Conservation (phyloP, 2,797 vertebrate genomes). For the Sebastes iracundus region DNA sequence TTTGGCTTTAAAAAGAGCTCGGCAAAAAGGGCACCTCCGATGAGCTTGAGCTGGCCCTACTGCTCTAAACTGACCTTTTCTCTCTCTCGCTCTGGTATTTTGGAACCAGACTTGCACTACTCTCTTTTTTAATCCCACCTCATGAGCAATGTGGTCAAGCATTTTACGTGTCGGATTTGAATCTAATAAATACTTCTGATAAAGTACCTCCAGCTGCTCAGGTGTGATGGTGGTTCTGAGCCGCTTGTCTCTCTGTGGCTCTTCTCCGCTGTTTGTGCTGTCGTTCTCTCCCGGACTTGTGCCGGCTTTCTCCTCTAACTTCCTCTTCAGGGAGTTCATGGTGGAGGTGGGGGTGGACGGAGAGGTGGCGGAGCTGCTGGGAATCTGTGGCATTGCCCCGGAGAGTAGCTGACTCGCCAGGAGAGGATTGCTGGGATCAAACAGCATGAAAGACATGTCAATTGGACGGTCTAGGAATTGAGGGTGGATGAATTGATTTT, state of each 20-base stretch:
- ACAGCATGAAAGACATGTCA: constrained; percentile 99
- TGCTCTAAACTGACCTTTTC: constrained; percentile 98
- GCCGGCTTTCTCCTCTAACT: constrained; percentile 97
- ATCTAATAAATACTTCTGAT: constrained; percentile 98
- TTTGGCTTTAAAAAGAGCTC: constrained; percentile 99
- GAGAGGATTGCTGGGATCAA: constrained; percentile 97
- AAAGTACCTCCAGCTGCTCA: constrained; percentile 97
- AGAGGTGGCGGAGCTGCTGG: constrained; percentile 95
- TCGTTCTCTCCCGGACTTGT: constrained; percentile 98
- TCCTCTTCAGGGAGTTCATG: constrained; percentile 98
- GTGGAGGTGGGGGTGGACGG: constrained; percentile 96
- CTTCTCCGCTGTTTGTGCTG: constrained; percentile 95
- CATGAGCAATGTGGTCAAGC: constrained; percentile 98
- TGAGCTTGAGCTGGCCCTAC: constrained; percentile 98
- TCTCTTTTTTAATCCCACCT: constrained; percentile 98
- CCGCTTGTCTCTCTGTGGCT: constrained; percentile 97
- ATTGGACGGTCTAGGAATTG: constrained; percentile 96
- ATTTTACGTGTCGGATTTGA: constrained; percentile 99
- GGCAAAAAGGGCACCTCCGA: constrained; percentile 96
- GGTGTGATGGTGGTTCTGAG: constrained; percentile 98
- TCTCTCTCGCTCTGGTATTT: constrained; percentile 96
- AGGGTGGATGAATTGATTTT: constrained; percentile 98
- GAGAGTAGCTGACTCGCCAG: constrained; percentile 95
- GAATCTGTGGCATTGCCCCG: constrained; percentile 95
- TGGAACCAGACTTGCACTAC: constrained; percentile 99